Evolutionary conservation across 2,888 invertebrate species (phyloP), one percentile per base, ranked within the genome.

Genomic region (Lordiphosa fenestrarum): DNA sequence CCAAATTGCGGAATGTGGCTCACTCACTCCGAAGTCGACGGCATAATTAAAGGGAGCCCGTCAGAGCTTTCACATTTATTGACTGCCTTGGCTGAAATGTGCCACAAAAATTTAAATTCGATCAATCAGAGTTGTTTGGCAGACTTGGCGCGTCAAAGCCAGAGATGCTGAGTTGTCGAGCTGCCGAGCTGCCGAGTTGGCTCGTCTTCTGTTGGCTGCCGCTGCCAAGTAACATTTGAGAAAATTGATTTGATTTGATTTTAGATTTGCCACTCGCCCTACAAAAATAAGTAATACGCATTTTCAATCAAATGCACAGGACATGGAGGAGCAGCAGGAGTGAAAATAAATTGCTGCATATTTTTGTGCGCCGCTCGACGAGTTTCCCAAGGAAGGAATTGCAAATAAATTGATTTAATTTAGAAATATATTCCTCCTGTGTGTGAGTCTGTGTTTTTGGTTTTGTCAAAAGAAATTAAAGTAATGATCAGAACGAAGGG

Each of bases 81-180:
- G 58, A 68, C 57, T 63, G 57, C 61, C 64, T 48, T 49, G 73
- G 62, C 62, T 71, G 65, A 75, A 67, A 82, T 71, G 73, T 75
- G 83, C 78, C 78, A 78, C 78, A 78, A 82, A 78, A 78, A 78
- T 78, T 75, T 75, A 73, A 82, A 78, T 78, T 82, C 80, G 80
- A 78, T 78, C 83, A 77, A 77, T 77, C 77, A 80, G 75, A 53
- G 49, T 48, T 46, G 41, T n/a, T 38, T 38, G 12, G 23, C n/a
- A 6, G 12, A 30, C 51, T 42, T 19, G 50, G 58, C 61, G 15
- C 54, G 73, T 63, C 77, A 73, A 62, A 69, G 71, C 64, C 63
- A 53, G 53, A 23, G 56, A 15, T 44, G 33, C 48, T 35, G 64
- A 51, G 57, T 51, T 57, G 61, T 52, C 50, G 57, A n/a, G 40